Conservation (phyloP, 2,888 invertebrate species). For the Diloba caeruleocephala region DNA sequence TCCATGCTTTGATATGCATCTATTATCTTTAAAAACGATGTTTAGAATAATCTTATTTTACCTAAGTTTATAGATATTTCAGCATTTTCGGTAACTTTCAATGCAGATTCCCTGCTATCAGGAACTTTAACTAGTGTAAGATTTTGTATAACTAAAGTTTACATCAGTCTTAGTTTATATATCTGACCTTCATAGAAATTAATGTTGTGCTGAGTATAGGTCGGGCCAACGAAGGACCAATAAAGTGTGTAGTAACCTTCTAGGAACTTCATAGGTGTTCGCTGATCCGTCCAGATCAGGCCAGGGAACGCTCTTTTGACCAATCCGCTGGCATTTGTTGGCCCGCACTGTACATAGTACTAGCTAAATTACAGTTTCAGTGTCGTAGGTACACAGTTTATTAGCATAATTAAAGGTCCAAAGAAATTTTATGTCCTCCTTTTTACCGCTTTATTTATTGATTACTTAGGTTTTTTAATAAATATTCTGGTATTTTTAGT, state of each 20-base stretch:
- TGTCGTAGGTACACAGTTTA: not conserved
- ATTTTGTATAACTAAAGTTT: not conserved
- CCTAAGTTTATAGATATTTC: conserved; percentile 35
- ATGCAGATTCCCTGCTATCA: not conserved
- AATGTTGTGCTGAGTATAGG: not conserved
- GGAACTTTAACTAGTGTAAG: not conserved
- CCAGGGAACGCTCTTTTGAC: no score
- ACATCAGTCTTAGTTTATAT: not conserved
- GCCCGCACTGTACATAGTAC: not conserved
- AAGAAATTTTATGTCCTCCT: not conserved
- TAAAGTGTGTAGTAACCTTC: no score
- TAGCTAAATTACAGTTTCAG: conserved; percentile 10
- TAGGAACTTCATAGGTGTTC: no score
- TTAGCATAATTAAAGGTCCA: conserved; percentile 20
- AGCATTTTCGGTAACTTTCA: not conserved
- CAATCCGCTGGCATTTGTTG: not conserved
- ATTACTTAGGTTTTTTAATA: no score
- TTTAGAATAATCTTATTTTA: conserved; percentile 34
- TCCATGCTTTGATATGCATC: conserved; percentile 27
- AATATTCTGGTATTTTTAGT: no score
- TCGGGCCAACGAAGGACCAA: not conserved
- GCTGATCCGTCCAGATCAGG: no score
- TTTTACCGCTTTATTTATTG: no score
- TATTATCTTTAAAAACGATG: conserved; percentile 32
- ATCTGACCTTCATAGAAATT: not conserved